phyloP scores from a whole-genome alignment of 2,888 invertebrate genomes.

The Sarcophaga subvicina region DNA sequence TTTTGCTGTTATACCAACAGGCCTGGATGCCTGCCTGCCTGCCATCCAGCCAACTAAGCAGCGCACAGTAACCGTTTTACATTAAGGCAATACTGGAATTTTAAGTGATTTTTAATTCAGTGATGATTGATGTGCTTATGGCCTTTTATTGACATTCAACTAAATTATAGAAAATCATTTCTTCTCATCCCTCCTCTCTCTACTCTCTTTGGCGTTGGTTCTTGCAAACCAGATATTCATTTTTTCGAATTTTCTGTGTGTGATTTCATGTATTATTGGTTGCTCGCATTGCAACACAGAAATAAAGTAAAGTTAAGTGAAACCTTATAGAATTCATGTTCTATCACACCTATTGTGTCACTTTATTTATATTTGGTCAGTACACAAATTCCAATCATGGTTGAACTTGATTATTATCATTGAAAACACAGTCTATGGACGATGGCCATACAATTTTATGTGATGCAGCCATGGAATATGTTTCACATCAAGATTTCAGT shows the following conservation, averaged over 20 bases:
- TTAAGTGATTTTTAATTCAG: constrained; percentile 70
- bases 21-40: constrained; percentile 2
- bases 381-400: constrained; percentile 49
- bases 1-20: constrained; percentile 47
- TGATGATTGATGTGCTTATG: constrained; percentile 70
- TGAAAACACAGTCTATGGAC: constrained; percentile 8
- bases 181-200: constrained; percentile 13
- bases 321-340: constrained; percentile 64
- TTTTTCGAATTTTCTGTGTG: not conserved
- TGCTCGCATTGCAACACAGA: constrained; percentile 23
- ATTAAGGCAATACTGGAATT: constrained; percentile 68
- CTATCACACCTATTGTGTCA: constrained; percentile 65
- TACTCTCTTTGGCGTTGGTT: not conserved
- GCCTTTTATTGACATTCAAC: constrained; percentile 70
- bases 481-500: constrained; percentile 28
- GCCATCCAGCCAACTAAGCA: not conserved
- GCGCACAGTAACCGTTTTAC: constrained; percentile 33
- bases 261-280: constrained; percentile 46
- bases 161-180: constrained; percentile 67
- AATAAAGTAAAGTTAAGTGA: constrained; percentile 52
- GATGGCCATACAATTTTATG: not conserved
- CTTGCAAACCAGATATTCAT: constrained; percentile 43
- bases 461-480: not conserved
- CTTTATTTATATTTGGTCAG: constrained; percentile 59
- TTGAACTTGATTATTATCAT: constrained; percentile 57